A percentile compares a stretch with the other conserved stretches of the same genome.
Evolutionary conservation across 2,888 invertebrate species (phyloP).

Genomic region (Eristalis intricaria): DNA sequence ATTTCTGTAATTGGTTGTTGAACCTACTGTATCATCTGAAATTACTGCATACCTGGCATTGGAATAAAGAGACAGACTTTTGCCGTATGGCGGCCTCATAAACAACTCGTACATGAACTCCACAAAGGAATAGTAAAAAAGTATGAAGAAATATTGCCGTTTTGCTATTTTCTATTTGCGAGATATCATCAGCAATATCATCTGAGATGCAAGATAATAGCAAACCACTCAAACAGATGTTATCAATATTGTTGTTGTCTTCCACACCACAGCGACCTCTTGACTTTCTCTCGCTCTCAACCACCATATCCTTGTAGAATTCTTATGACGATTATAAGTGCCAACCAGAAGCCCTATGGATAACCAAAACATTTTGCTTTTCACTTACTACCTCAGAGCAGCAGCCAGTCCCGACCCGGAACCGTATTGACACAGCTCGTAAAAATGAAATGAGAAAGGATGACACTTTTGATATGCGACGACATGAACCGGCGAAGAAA

Average conservation of each 20-base stretch:
- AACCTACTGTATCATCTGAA: background rate
- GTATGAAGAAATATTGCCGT: constrained; percentile 41
- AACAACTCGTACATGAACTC: constrained; percentile 24
- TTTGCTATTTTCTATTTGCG: constrained; percentile 58
- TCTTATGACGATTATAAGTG: constrained; percentile 64
- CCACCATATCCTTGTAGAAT: constrained; percentile 7
- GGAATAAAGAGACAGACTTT: background rate
- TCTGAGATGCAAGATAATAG: constrained; percentile 47
- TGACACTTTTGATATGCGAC: constrained; percentile 70
- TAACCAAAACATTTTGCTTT: constrained; percentile 57
- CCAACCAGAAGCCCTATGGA: constrained; percentile 55
- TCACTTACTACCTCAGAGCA: constrained; percentile 50
- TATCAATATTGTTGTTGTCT: constrained; percentile 24
- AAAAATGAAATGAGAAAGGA: constrained; percentile 71
- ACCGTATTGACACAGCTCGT: constrained; percentile 62
- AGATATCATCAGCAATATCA: constrained; percentile 52
- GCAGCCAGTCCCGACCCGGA: constrained; percentile 10
- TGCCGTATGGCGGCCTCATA: constrained; percentile 33
- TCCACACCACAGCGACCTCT: background rate
- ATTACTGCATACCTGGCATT: background rate
- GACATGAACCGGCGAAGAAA: constrained; percentile 40
- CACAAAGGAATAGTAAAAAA: background rate
- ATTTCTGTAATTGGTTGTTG: no score
- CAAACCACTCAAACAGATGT: constrained; percentile 67
- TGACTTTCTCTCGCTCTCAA: constrained; percentile 13